phyloP scores from a whole-genome alignment of 1,140 invertebrate genomes.

The Drosophila yakuba region DNA sequence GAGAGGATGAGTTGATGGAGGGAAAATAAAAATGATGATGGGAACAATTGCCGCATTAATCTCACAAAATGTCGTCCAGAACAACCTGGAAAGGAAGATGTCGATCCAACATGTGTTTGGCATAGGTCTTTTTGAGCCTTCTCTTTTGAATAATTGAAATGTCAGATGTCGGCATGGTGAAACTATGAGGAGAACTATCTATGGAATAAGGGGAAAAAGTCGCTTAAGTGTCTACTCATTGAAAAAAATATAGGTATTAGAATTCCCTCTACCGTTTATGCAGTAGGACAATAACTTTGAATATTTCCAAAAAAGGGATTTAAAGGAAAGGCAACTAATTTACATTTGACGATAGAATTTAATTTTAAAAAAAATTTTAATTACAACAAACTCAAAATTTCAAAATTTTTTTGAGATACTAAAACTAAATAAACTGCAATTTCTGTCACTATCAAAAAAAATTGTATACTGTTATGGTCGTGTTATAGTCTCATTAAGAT shows the following conservation, averaged over 20 bases:
- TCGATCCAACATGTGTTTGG: slow-evolving; percentile 66
- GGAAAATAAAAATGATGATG: slow-evolving; percentile 70
- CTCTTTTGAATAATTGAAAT: slow-evolving; percentile 73
- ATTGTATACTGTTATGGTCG: too few species aligned
- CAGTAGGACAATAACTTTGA: not conserved
- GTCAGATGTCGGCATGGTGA: slow-evolving; percentile 46
- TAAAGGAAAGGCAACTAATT: too few species aligned
- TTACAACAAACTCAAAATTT: too few species aligned
- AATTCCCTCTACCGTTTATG: slow-evolving; percentile 25
- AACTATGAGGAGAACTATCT: slow-evolving; percentile 4
- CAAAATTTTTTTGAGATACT: too few species aligned
- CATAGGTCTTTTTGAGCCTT: slow-evolving; percentile 26
- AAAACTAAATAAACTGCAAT: too few species aligned
- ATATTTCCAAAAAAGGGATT: not conserved
- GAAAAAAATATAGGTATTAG: slow-evolving; percentile 68
- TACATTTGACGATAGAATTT: too few species aligned
- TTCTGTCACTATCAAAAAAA: too few species aligned
- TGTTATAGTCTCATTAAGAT: too few species aligned
- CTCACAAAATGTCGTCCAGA: slow-evolving; percentile 51
- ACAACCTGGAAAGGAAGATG: slow-evolving; percentile 33
- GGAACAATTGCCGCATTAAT: slow-evolving; percentile 84
- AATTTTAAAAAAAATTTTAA: too few species aligned
- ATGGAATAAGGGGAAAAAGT: slow-evolving; percentile 25
- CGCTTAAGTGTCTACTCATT: slow-evolving; percentile 64
- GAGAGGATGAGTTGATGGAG: slow-evolving; percentile 17